These are phyloP conservation scores for Lycia hirtaria DNA, from an alignment of 2,888 invertebrate species.

Conservation along the genomic window DNA sequence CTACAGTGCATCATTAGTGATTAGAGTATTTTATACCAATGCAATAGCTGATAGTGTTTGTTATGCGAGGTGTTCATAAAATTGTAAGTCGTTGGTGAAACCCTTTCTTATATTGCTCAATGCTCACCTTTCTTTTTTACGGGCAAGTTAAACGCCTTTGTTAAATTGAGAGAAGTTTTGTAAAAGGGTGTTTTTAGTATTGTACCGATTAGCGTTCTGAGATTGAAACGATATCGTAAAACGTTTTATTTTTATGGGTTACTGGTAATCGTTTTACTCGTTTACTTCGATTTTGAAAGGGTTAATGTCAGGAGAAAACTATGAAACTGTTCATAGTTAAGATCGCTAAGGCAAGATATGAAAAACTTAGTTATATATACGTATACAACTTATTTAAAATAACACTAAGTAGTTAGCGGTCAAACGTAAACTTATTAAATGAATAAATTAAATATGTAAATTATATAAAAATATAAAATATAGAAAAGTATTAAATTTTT, in stretches of 20 bases:
- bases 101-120: constrained; percentile 42
- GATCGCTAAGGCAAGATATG: too few species aligned
- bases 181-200: constrained; percentile 4
- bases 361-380: too few species aligned
- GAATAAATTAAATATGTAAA: too few species aligned
- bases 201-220: constrained; percentile 10
- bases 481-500: neutral
- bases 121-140: constrained; percentile 44
- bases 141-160: constrained; percentile 31
- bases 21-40: neutral
- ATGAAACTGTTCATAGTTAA: neutral
- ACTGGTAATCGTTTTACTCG: constrained; percentile 9
- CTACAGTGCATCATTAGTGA: neutral
- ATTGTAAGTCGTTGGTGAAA: constrained; percentile 10
- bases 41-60: neutral
- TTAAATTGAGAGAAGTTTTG: constrained; percentile 18
- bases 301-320: neutral
- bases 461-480: too few species aligned
- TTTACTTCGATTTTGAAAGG: constrained; percentile 2
- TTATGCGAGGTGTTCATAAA: neutral
- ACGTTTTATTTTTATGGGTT: constrained; percentile 15
- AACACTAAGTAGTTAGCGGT: too few species aligned
- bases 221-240: constrained; percentile 21
- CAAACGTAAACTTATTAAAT: too few species aligned
- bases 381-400: too few species aligned